Conservation (phyloP, 2,113 vertebrate species). For the Poeciliopsis prolifica region DNA sequence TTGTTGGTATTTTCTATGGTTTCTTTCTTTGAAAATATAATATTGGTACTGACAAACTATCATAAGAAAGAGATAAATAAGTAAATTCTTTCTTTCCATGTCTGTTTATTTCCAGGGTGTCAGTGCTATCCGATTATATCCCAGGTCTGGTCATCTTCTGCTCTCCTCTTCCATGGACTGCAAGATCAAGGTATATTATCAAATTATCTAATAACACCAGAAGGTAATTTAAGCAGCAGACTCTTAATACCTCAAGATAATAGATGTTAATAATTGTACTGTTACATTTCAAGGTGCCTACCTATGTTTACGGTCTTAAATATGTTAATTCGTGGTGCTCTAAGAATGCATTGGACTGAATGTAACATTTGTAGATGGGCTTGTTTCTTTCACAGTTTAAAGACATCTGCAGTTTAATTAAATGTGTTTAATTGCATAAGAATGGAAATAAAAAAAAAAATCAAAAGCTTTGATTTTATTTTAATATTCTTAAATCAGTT, state of each 20-base stretch:
- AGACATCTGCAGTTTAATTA: too few relatives aligned
- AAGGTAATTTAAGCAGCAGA: neutral
- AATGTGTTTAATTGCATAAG: too few relatives aligned
- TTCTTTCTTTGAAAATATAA: neutral
- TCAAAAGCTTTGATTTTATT: too few relatives aligned
- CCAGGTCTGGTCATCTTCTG: conserved; percentile 92
- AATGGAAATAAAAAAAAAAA: too few relatives aligned
- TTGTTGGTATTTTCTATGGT: neutral
- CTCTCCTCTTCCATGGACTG: conserved; percentile 98
- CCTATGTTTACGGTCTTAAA: neutral
- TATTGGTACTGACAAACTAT: too few relatives aligned
- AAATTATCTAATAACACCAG: neutral
- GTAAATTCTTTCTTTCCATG: too few relatives aligned
- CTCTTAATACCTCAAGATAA: neutral
- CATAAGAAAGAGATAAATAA: too few relatives aligned
- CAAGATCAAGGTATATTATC: conserved; percentile 92
- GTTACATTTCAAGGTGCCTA: neutral
- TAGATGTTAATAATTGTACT: neutral
- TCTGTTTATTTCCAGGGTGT: conserved; percentile 83
- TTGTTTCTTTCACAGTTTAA: too few relatives aligned
- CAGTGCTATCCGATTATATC: conserved; percentile 95
- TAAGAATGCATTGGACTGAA: neutral
- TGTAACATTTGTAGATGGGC: neutral
- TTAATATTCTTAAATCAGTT: too few relatives aligned
- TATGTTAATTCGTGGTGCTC: neutral